These are phyloP conservation scores for Acronicta psi DNA, from an alignment of 2,888 invertebrate genomes.

Conservation along the genomic window DNA sequence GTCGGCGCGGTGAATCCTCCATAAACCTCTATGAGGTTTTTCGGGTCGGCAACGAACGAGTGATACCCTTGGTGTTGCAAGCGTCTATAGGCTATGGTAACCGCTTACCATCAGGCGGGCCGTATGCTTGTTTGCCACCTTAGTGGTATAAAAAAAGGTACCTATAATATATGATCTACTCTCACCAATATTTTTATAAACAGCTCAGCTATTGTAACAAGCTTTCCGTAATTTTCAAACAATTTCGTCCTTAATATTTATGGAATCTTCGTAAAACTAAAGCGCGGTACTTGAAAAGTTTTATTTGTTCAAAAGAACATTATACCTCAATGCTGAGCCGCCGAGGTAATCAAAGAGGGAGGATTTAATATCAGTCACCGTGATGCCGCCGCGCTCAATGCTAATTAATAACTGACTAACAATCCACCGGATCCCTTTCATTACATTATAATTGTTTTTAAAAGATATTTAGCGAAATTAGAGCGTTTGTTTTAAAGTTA, in stretches of 20 bases:
- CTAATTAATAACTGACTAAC: slow-evolving; percentile 79
- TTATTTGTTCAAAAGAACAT: slow-evolving; percentile 81
- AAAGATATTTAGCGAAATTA: slow-evolving; percentile 71
- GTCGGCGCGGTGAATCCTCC: too few species aligned
- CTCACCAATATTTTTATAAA: too few species aligned
- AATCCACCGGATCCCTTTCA: slow-evolving; percentile 68
- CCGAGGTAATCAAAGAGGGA: slow-evolving; percentile 57
- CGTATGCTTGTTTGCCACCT: too few species aligned
- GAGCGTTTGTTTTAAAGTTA: slow-evolving; percentile 37
- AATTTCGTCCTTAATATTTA: neutral
- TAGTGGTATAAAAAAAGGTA: too few species aligned
- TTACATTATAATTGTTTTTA: slow-evolving; percentile 83
- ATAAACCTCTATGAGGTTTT: too few species aligned
- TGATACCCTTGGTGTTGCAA: too few species aligned
- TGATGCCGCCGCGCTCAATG: slow-evolving; percentile 57
- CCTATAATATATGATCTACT: too few species aligned
- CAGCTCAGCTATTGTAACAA: neutral
- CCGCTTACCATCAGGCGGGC: too few species aligned
- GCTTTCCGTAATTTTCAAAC: neutral
- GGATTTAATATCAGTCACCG: slow-evolving; percentile 62
- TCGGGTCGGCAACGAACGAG: too few species aligned
- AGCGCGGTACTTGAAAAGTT: slow-evolving; percentile 59
- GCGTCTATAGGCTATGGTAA: too few species aligned
- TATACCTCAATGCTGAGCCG: slow-evolving; percentile 44
- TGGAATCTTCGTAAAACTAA: slow-evolving; percentile 3